Percentiles rank a stretch among this genome's conserved stretches.
phyloP scores from a whole-genome alignment of 2,888 invertebrate genomes.

The Epinotia demarniana region DNA sequence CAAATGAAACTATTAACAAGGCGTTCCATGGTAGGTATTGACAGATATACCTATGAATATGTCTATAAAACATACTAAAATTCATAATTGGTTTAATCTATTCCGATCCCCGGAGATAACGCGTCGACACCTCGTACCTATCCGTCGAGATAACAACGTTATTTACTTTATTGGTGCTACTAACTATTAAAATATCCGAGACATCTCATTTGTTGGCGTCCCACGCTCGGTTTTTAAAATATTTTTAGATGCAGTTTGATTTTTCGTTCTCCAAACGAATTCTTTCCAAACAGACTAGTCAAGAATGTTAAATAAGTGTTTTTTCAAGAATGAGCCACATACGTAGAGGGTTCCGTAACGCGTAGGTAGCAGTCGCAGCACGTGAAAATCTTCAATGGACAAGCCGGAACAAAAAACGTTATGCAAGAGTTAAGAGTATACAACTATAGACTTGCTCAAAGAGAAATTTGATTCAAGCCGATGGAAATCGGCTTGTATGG shows the following conservation, averaged over 20 bases:
- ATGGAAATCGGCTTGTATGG: too few relatives aligned
- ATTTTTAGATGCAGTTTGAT: slow-evolving; percentile 24
- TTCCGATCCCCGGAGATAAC: slow-evolving; percentile 15
- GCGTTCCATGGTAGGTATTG: background rate
- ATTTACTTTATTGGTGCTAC: slow-evolving; percentile 41
- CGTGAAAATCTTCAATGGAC: too few relatives aligned
- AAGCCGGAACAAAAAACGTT: too few relatives aligned
- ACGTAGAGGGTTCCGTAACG: background rate
- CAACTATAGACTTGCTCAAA: too few relatives aligned
- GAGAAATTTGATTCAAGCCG: too few relatives aligned
- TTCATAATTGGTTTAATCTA: background rate
- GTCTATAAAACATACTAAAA: background rate
- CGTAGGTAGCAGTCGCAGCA: background rate
- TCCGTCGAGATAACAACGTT: slow-evolving; percentile 22
- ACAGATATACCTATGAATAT: background rate
- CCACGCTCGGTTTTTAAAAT: slow-evolving; percentile 34
- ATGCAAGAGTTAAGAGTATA: too few relatives aligned
- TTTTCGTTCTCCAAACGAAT: slow-evolving; percentile 18
- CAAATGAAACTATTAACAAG: too few relatives aligned
- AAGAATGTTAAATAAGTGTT: slow-evolving; percentile 8
- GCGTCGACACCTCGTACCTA: slow-evolving; percentile 39
- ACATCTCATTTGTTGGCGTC: slow-evolving; percentile 35
- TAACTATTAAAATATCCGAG: slow-evolving; percentile 27
- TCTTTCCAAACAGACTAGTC: slow-evolving; percentile 21
- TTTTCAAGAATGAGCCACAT: slow-evolving; percentile 1